Evolutionary conservation across 2,888 invertebrate genomes (phyloP), one percentile per base, ranked within the genome.

Genomic region (Xestobium rufovillosum): DNA sequence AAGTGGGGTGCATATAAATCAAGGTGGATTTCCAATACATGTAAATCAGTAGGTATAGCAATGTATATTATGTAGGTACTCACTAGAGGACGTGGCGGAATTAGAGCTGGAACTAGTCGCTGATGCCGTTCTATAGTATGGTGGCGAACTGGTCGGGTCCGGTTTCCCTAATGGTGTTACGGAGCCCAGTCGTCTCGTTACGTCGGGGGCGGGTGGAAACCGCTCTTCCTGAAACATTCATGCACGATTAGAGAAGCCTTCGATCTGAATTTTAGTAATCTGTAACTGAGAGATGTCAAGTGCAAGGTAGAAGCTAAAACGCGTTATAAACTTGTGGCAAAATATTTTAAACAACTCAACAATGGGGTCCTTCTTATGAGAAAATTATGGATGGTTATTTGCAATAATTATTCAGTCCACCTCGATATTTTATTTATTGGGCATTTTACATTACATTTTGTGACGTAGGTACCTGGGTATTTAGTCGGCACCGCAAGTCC

Each of bases 21-120:
- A 19, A n/a, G 23, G 23, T 8, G 23, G 23, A 8, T 19, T 19
- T 19, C 23, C n/a, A n/a, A 47, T 44, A 44, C 40, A 41, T 43
- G 39, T 29, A 35, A 34, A 41, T 32, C 36, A 29, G 25, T 16
- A 19, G 36, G 36, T 8, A 34, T n/a, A 23, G 13, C 35, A 37
- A 27, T 26, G 26, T n/a, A n/a, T n/a, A n/a, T n/a, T n/a, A n/a
- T n/a, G n/a, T n/a, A n/a, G n/a, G n/a, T 51, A 63, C 73, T 72
- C 52, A 76, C 76, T 71, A 37, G 76, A 74, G 25, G 76, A 75
- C 23, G 23, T 8, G 57, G 70, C 73, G 4, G 72, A 76, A 41
- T 75, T 76, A 36, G 72, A 70, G 41, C 73, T 74, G 41, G 75
- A 75, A 51, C 75, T 75, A 37, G 73, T 72, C 11, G 57, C 73